Percentiles rank a stretch among this genome's conserved stretches.
Conservation (phyloP, 2,797 vertebrate genomes). For the Danio tinwini region DNA sequence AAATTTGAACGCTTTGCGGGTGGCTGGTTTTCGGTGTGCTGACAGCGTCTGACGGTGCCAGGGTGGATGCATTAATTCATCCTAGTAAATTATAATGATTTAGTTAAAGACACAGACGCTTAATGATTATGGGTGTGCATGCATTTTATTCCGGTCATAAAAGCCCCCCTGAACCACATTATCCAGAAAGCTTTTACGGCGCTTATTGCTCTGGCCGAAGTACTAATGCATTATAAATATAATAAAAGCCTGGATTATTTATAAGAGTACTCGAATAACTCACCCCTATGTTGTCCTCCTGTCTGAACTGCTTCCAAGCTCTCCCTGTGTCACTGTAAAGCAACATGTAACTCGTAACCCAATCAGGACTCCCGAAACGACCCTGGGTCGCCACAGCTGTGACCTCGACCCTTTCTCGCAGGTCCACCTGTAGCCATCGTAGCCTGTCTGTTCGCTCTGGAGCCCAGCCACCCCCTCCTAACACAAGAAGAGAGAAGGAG, state of each 20-base stretch:
- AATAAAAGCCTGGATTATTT: constrained; percentile 26
- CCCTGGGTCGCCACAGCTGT: constrained; percentile 90
- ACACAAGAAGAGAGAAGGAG: constrained; percentile 32
- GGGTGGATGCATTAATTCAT: neutral
- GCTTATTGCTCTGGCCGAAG: constrained; percentile 11
- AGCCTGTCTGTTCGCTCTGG: constrained; percentile 80
- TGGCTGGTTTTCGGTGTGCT: constrained; percentile 10
- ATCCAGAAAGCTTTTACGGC: constrained; percentile 18
- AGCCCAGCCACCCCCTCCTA: constrained; percentile 90
- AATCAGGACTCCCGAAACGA: constrained; percentile 90
- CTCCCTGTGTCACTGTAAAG: constrained; percentile 92
- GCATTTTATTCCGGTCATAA: constrained; percentile 10
- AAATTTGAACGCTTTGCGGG: neutral
- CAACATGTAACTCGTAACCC: constrained; percentile 87
- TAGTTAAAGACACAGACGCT: constrained; percentile 6
- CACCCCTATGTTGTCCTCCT: constrained; percentile 90
- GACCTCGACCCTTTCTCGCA: constrained; percentile 86
- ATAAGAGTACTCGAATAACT: constrained; percentile 61
- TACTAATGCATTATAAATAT: constrained; percentile 42
- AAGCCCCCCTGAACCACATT: constrained; percentile 21
- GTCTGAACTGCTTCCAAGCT: constrained; percentile 91
- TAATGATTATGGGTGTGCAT: neutral
- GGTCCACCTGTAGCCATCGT: constrained; percentile 92
- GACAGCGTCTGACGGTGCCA: neutral
- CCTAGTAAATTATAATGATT: constrained; percentile 21